These are phyloP conservation scores for Amblyornis subalaris DNA, from an alignment of 2,113 vertebrate genomes.

Conservation along the genomic window DNA sequence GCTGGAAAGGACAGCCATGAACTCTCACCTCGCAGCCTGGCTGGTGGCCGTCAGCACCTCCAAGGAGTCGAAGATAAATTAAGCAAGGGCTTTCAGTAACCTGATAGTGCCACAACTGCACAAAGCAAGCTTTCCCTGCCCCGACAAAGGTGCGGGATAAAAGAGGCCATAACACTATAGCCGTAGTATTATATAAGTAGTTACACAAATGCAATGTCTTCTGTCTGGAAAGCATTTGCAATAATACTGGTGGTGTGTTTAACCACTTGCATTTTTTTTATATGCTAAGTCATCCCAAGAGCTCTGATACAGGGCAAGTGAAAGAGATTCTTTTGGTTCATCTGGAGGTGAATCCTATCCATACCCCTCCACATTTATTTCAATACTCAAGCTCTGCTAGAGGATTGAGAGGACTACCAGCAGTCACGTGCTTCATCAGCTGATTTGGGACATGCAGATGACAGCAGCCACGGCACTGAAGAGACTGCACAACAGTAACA, in stretches of 20 bases:
- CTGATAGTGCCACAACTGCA: background rate
- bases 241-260: background rate
- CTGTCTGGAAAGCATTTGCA: background rate
- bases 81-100: background rate
- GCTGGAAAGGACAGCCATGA: fast-evolving
- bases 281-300: background rate
- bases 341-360: background rate
- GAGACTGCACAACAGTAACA: background rate
- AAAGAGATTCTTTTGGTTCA: background rate
- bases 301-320: background rate
- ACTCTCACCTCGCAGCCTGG: background rate
- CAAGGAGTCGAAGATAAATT: background rate
- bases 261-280: background rate
- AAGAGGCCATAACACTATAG: background rate
- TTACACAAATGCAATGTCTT: background rate
- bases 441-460: background rate
- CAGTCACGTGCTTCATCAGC: background rate
- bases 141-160: fast-evolving
- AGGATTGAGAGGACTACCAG: background rate
- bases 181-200: background rate
- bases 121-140: background rate
- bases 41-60: background rate
- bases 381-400: background rate
- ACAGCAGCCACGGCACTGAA: background rate
- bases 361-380: background rate